phyloP scores from a whole-genome alignment of 2,888 invertebrate genomes.

The Eilema sororculum region DNA sequence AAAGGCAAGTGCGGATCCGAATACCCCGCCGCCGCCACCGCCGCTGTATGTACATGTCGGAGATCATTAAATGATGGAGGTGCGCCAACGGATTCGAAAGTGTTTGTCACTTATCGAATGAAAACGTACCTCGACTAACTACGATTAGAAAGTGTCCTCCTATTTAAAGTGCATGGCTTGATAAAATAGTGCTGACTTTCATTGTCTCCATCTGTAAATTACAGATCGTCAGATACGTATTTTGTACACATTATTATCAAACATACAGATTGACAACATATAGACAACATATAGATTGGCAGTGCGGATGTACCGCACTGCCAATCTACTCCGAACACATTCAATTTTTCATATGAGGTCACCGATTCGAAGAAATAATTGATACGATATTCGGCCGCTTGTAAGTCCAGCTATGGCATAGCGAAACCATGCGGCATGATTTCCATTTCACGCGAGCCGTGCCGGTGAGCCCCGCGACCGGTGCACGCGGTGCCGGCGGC shows the following conservation, averaged over 20 bases:
- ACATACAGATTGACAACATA: no score
- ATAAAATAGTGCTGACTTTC: no score
- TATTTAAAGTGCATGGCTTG: no score
- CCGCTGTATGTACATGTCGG: neutral
- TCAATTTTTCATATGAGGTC: neutral
- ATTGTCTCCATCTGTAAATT: no score
- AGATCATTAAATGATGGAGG: neutral
- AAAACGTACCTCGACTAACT: no score
- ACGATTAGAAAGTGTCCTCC: no score
- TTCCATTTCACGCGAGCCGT: slow-evolving; percentile 47
- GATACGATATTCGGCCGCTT: neutral
- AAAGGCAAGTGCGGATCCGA: slow-evolving; percentile 27
- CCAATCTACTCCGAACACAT: neutral
- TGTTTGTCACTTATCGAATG: slow-evolving; percentile 1
- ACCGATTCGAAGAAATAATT: neutral
- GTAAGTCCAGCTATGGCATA: slow-evolving; percentile 22
- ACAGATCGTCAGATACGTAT: no score
- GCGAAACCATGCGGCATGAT: slow-evolving; percentile 33
- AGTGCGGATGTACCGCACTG: no score
- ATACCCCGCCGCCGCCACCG: no score
- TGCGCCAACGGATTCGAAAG: neutral
- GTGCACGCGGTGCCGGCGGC: slow-evolving; percentile 28
- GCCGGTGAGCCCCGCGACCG: slow-evolving; percentile 29
- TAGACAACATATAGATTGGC: no score
- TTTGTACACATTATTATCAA: no score